Base-by-base conservation (phyloP, 2,797 vertebrate genomes). In the Phoebastria nigripes region DNA sequence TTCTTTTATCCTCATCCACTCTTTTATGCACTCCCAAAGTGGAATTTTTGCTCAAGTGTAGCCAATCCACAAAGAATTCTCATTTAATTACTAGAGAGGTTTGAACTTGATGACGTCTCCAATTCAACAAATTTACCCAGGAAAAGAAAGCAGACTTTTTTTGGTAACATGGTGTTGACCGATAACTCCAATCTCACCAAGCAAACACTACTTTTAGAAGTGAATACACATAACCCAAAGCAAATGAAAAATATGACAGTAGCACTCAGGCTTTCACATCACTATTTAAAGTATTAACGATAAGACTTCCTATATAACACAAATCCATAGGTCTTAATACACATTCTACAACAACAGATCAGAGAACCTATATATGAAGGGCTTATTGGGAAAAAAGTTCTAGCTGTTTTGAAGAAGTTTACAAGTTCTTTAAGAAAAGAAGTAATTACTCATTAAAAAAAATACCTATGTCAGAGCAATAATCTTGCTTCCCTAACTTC, bases 351-450 rank as follows among this genome's bases (percentile, higher is more conserved):
- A 87, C 63, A 90, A 82, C 1, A 0, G 79, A 67, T 78, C 90
- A 84, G 85, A 92, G 80, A 97, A 91, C 76, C 70, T 90, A 80
- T 24, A 61, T 24, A 55, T 37, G 76, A 93, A 80, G 49, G 78
- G 62, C 39, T 82, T 86, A 78, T 6, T 26, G 85, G 85, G 61
- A 35, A 87, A 82, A 63, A 69, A 85, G 41, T 76, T 78, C 67
- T 74, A 94, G 61, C 39, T 81, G 69, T 37, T 81, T 49, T 56
- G 69, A 86, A 87, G 89, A 89, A 87, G 94, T 96, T 97, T 90
- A 91, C 47, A 96, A 96, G 58, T 95, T 97, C 89, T 93, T 97
- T 80, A 89, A 80, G 95, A 96, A 98, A 98, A 96, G 91, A 92
- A 82, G 62, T 72, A 94, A 86, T 96, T 95, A 97, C 66, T 91